These are phyloP conservation scores for Sciurus niger DNA, from an alignment of 2,113 vertebrate species.

Conservation along the genomic window DNA sequence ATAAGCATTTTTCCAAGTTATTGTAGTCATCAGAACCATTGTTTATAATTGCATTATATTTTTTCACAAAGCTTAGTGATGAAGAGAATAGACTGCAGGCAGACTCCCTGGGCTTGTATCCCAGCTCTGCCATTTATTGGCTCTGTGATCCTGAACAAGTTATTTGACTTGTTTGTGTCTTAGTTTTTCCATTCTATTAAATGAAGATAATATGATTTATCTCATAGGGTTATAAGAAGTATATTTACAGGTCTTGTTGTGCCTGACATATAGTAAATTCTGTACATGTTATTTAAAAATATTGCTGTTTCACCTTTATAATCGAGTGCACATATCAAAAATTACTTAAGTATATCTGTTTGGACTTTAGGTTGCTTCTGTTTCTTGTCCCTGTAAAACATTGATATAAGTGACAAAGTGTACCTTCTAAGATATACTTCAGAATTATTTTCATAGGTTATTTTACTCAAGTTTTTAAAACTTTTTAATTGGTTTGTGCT, in stretches of 20 bases:
- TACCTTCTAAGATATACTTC: too few relatives aligned
- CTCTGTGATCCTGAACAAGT: conserved; percentile 25
- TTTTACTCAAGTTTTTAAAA: too few relatives aligned
- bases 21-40: conserved; percentile 22
- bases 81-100: conserved; percentile 75
- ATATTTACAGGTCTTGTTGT: not conserved
- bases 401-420: too few relatives aligned
- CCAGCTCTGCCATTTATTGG: not conserved
- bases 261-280: conserved; percentile 61
- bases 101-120: conserved; percentile 68
- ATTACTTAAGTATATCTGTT: too few relatives aligned
- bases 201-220: not conserved
- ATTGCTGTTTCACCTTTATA: too few relatives aligned
- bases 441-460: too few relatives aligned
- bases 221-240: conserved; percentile 2
- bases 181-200: conserved; percentile 46
- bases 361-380: too few relatives aligned
- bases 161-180: conserved; percentile 68
- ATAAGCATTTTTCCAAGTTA: too few relatives aligned
- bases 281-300: too few relatives aligned
- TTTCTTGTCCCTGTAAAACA: too few relatives aligned
- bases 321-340: too few relatives aligned
- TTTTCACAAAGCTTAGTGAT: conserved; percentile 77
- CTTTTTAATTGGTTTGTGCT: too few relatives aligned
- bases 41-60: conserved; percentile 74